phyloP scores from a whole-genome alignment of 92 coral and sea anemone species.

The Actinernus sp. region DNA sequence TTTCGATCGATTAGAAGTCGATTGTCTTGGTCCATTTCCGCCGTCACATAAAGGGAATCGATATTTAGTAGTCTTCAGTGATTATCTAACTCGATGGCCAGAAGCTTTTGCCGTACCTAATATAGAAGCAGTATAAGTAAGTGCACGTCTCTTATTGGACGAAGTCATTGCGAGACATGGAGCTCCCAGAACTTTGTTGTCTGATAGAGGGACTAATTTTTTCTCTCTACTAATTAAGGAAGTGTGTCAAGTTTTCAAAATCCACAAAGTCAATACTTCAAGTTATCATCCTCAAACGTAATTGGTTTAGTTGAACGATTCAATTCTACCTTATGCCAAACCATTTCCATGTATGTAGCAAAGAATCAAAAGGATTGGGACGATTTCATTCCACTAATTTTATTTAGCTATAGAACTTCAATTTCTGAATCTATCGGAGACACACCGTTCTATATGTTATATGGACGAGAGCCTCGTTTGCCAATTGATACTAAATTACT shows the following conservation, averaged over 20 bases:
- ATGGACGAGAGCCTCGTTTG: constrained; percentile 45
- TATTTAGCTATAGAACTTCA: constrained; percentile 25
- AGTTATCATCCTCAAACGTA: constrained; percentile 45
- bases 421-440: constrained; percentile 23
- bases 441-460: constrained; percentile 17
- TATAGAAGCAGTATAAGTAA: constrained; percentile 27
- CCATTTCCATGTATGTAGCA: constrained; percentile 25
- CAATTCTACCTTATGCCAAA: constrained; percentile 4
- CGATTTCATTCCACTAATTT: constrained; percentile 19
- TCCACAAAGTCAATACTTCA: constrained; percentile 23
- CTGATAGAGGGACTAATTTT: constrained; percentile 48
- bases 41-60: constrained; percentile 59
- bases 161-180: constrained; percentile 54
- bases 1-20: constrained; percentile 28
- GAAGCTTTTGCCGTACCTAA: constrained; percentile 63
- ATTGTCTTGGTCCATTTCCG: constrained; percentile 56
- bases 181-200: constrained; percentile 37
- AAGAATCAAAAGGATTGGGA: constrained; percentile 42
- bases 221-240: constrained; percentile 36
- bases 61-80: constrained; percentile 59
- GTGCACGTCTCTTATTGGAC: constrained; percentile 42
- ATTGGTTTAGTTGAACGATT: constrained; percentile 43
- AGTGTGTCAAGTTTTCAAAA: constrained; percentile 49
- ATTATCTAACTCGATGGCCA: constrained; percentile 65
- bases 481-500: constrained; percentile 41